Evolutionary conservation across 2,888 invertebrate species (phyloP).

Genomic region (Theretra japonica): DNA sequence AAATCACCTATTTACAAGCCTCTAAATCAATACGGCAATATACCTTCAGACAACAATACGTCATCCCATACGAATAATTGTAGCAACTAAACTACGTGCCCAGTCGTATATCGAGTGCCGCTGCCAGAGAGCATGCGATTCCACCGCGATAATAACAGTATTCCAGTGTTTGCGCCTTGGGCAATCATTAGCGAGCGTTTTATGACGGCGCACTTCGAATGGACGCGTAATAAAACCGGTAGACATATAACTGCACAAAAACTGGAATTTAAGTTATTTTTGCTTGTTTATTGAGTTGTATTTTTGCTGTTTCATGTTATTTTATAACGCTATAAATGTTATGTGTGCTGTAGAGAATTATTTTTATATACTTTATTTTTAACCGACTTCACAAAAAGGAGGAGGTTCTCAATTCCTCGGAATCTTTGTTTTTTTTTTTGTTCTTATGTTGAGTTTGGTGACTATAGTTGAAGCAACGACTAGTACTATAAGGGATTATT

Average conservation of each 20-base stretch:
- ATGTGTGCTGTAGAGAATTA: too few species aligned
- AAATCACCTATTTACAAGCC: too few species aligned
- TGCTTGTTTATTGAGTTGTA: background rate
- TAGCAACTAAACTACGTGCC: background rate
- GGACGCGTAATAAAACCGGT: background rate
- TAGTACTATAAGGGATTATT: too few species aligned
- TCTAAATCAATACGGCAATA: background rate
- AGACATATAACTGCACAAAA: background rate
- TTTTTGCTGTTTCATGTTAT: background rate
- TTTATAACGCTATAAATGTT: too few species aligned
- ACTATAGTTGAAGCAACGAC: too few species aligned
- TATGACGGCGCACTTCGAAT: background rate
- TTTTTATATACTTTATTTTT: too few species aligned
- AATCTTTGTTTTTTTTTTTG: too few species aligned
- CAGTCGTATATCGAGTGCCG: background rate
- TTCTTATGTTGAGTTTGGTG: too few species aligned
- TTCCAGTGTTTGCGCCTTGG: constrained; percentile 1
- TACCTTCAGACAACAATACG: background rate
- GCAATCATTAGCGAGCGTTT: constrained; percentile 17
- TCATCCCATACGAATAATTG: background rate
- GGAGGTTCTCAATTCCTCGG: too few species aligned
- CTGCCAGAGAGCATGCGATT: background rate
- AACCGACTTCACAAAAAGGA: too few species aligned
- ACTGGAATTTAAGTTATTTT: background rate
- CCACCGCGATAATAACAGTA: constrained; percentile 4